Evolutionary conservation across 2,888 invertebrate species (phyloP).

Genomic region (Seladonia tumulorum): DNA sequence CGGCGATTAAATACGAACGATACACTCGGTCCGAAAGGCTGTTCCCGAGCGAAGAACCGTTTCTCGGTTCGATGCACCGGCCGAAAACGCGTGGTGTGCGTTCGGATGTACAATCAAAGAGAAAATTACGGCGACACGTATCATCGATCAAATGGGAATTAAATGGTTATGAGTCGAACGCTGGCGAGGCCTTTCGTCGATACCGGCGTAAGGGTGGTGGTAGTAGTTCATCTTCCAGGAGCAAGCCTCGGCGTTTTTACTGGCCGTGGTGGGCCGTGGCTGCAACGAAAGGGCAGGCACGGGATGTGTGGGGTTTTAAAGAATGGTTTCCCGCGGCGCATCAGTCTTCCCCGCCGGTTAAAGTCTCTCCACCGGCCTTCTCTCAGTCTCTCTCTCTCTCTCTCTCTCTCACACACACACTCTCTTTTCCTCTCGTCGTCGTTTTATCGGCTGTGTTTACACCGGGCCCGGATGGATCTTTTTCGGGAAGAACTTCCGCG

Average conservation of each 20-base stretch:
- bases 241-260: conserved; percentile 71
- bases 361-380: conserved; percentile 54
- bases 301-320: conserved; percentile 74
- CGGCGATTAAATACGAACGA: neutral
- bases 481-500: conserved; percentile 76
- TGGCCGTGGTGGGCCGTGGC: conserved; percentile 63
- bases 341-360: conserved; percentile 78
- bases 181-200: conserved; percentile 20
- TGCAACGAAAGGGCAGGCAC: conserved; percentile 65
- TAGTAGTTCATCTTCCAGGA: conserved; percentile 66
- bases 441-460: conserved; percentile 80
- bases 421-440: conserved; percentile 56
- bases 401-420: no score
- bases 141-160: conserved; percentile 2
- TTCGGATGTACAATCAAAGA: conserved; percentile 11
- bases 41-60: neutral
- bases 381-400: conserved; percentile 28
- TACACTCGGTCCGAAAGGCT: neutral
- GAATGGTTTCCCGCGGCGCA: conserved; percentile 80
- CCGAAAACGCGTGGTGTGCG: neutral
- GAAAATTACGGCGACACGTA: conserved; percentile 4
- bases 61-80: neutral
- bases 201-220: conserved; percentile 26
- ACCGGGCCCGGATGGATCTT: conserved; percentile 76
- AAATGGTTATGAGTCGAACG: conserved; percentile 14